Evolutionary conservation across 2,888 invertebrate genomes (phyloP).

Genomic region (Brachyopa scutellaris): DNA sequence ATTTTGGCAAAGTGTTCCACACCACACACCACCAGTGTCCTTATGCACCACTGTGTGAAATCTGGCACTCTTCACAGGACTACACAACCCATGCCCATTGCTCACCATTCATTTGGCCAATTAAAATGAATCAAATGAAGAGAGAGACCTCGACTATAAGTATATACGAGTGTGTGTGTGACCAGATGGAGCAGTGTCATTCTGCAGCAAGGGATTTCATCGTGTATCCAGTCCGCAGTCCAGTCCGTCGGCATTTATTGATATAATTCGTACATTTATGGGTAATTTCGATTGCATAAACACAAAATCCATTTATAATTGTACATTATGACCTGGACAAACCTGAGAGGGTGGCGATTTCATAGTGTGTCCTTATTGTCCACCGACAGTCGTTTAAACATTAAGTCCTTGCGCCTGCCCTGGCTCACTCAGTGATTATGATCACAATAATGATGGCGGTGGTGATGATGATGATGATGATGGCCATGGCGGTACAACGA

Average conservation of each 20-base stretch:
- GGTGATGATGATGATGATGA: slow-evolving; percentile 24
- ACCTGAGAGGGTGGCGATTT: slow-evolving; percentile 54
- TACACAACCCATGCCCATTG: neutral
- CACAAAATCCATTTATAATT: slow-evolving; percentile 75
- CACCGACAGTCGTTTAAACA: slow-evolving; percentile 56
- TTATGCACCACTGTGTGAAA: slow-evolving; percentile 46
- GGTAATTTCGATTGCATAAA: slow-evolving; percentile 74
- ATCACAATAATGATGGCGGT: too few species aligned
- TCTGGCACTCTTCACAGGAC: slow-evolving; percentile 54
- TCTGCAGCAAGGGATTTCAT: slow-evolving; percentile 25
- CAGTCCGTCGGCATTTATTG: slow-evolving; percentile 64
- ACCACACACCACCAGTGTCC: slow-evolving; percentile 25
- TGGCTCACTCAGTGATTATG: slow-evolving; percentile 9
- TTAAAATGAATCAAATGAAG: slow-evolving; percentile 69
- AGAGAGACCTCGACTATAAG: slow-evolving; percentile 29
- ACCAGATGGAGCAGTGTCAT: slow-evolving; percentile 52
- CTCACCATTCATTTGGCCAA: slow-evolving; percentile 67
- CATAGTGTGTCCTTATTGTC: too few species aligned
- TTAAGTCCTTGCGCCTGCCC: slow-evolving; percentile 54
- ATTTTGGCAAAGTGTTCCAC: slow-evolving; percentile 60
- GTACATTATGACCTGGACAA: slow-evolving; percentile 73
- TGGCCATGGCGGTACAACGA: slow-evolving; percentile 18
- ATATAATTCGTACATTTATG: slow-evolving; percentile 72
- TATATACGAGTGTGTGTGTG: neutral
- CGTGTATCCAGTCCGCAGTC: slow-evolving; percentile 4